Percentiles rank a stretch among this genome's conserved stretches.
Evolutionary conservation across 1,140 invertebrate species (phyloP).

Genomic region (Zaprionus capensis): DNA sequence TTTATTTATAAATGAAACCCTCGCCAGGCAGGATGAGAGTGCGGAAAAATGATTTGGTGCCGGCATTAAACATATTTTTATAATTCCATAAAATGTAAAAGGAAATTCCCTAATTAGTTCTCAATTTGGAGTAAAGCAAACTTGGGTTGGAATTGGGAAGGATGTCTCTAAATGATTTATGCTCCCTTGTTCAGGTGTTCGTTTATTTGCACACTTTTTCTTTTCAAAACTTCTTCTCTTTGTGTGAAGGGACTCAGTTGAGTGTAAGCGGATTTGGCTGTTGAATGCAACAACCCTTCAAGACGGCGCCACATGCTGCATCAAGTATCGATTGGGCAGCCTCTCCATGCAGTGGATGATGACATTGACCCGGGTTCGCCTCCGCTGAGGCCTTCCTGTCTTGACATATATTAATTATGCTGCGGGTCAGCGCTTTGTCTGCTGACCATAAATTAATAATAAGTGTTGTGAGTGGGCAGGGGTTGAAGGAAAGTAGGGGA

Average conservation of each 20-base stretch:
- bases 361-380: slow-evolving; percentile 53
- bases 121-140: not conserved
- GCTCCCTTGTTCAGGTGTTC: not conserved
- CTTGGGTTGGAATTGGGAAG: not conserved
- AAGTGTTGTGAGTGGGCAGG: slow-evolving; percentile 4
- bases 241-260: slow-evolving; percentile 5
- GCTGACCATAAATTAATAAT: slow-evolving; percentile 71
- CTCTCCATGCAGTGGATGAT: not conserved
- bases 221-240: not conserved
- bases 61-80: not conserved
- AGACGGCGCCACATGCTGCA: slow-evolving; percentile 8
- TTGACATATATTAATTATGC: slow-evolving; percentile 64
- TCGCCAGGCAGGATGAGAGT: not conserved
- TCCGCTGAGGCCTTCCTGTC: slow-evolving; percentile 22
- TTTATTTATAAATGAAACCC: not conserved
- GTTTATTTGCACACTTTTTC: not conserved
- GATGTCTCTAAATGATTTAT: not conserved
- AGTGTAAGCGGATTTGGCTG: not conserved
- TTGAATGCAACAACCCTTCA: slow-evolving; percentile 12
- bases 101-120: not conserved
- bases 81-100: not conserved
- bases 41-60: not conserved
- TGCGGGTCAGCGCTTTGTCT: slow-evolving; percentile 53
- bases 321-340: slow-evolving; percentile 20
- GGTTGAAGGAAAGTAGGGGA: no score